Conservation (phyloP, 2,797 vertebrate genomes). For the Coilia nasus region DNA sequence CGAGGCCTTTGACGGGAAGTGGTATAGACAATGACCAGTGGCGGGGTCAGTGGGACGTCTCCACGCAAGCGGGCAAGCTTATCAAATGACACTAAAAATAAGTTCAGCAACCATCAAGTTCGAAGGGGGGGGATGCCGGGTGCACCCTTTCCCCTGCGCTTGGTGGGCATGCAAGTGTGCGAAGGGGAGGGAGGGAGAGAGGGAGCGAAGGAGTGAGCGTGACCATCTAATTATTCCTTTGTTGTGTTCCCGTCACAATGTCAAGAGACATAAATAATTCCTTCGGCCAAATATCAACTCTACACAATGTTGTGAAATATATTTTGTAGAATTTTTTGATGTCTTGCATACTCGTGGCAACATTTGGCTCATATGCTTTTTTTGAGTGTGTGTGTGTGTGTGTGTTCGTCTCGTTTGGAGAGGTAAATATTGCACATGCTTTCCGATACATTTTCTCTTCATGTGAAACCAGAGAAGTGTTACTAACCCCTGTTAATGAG, state of each 20-base stretch:
- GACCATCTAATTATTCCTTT: constrained; percentile 84
- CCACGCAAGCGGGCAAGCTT: constrained; percentile 87
- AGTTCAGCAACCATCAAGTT: constrained; percentile 97
- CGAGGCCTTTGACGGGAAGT: constrained; percentile 92
- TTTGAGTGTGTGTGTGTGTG: constrained; percentile 30
- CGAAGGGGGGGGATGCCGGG: constrained; percentile 78
- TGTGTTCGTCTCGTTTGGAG: not conserved
- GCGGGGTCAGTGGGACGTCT: constrained; percentile 99
- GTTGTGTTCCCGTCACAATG: constrained; percentile 74
- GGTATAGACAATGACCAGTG: constrained; percentile 99
- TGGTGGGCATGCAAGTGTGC: constrained; percentile 74
- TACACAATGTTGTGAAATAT: constrained; percentile 67
- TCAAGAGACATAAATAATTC: constrained; percentile 72
- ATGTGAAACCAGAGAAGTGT: constrained; percentile 49
- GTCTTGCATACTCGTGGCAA: constrained; percentile 73
- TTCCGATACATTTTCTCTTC: constrained; percentile 29
- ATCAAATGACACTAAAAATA: constrained; percentile 99
- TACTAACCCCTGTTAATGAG: constrained; percentile 60
- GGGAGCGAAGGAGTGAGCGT: constrained; percentile 66
- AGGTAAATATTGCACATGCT: constrained; percentile 40
- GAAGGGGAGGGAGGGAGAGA: constrained; percentile 63
- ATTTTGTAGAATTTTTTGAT: constrained; percentile 51
- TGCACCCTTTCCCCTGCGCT: constrained; percentile 68
- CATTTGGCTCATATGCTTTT: constrained; percentile 71
- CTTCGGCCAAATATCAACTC: constrained; percentile 70